A percentile compares a stretch with the other conserved stretches of the same genome.
Evolutionary conservation across 2,888 invertebrate genomes (phyloP).

Genomic region (Drosophila mayaguana): DNA sequence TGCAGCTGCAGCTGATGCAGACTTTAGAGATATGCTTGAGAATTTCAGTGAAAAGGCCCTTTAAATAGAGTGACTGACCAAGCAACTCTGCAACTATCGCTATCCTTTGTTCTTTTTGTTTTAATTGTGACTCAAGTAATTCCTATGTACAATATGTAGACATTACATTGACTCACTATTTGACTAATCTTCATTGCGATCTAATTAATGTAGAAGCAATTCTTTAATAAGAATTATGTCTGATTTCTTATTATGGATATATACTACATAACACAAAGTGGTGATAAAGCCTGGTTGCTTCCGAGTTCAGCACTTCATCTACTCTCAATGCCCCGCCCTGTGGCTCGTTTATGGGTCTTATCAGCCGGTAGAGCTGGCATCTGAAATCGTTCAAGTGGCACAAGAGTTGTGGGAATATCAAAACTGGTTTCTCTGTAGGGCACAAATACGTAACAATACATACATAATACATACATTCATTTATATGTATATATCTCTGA

Average conservation of each 20-base stretch:
- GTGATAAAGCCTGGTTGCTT: conserved; percentile 16
- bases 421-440: conserved; percentile 74
- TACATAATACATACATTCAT: conserved; percentile 19
- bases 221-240: neutral
- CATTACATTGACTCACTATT: conserved; percentile 2
- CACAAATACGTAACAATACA: conserved; percentile 69
- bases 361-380: conserved; percentile 34
- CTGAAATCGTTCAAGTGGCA: conserved; percentile 56
- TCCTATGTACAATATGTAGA: neutral
- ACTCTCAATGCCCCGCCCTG: neutral
- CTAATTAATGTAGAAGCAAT: neutral
- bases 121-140: conserved; percentile 11
- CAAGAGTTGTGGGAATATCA: conserved; percentile 60
- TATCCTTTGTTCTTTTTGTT: conserved; percentile 12
- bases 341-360: conserved; percentile 24
- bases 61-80: conserved; percentile 39
- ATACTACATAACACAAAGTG: neutral
- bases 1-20: conserved; percentile 42
- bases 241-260: conserved; percentile 4
- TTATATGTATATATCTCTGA: conserved; percentile 20
- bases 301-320: conserved; percentile 22
- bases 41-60: conserved; percentile 25
- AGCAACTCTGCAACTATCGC: conserved; percentile 25
- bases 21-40: conserved; percentile 41
- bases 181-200: neutral